Evolutionary conservation across 37 sponge, comb jelly and placozoan genomes (phyloP).

Genomic region (Cliona cf. orientalis): DNA sequence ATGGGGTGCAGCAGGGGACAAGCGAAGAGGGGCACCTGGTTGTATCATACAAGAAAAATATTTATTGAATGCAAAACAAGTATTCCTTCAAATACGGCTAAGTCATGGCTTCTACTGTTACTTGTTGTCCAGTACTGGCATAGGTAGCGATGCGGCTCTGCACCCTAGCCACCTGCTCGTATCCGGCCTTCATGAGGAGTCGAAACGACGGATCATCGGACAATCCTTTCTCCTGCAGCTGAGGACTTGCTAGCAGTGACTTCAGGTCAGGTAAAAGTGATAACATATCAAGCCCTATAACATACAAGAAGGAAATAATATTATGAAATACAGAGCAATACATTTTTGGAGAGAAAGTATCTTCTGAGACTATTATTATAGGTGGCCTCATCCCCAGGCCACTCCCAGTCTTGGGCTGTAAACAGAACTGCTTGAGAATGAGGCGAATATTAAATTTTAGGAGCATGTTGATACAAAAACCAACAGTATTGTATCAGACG

Average conservation of each 20-base stretch:
- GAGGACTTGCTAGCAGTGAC: constrained; percentile 15
- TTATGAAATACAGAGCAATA: too few species aligned
- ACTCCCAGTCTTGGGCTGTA: neutral
- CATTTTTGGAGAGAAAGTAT: too few species aligned
- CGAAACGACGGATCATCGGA: constrained; percentile 19
- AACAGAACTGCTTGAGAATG: neutral
- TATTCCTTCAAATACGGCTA: neutral
- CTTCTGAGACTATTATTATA: too few species aligned
- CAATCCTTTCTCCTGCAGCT: constrained; percentile 45
- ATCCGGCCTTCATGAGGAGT: constrained; percentile 64
- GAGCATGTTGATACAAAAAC: neutral
- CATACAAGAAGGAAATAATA: too few species aligned
- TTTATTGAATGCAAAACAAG: neutral
- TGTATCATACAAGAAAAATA: neutral
- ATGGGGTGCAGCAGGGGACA: too few species aligned
- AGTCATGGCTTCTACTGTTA: neutral
- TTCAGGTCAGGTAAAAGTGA: constrained; percentile 21
- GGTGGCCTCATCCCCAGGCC: neutral
- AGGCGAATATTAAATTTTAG: neutral
- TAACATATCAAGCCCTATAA: constrained; percentile 26
- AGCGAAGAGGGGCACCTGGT: too few species aligned
- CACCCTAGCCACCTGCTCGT: constrained; percentile 59
- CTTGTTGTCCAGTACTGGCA: too few species aligned
- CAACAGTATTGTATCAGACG: neutral
- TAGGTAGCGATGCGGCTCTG: neutral